These are phyloP conservation scores for Parauchenoglanis ngamensis DNA, from an alignment of 2,797 vertebrate genomes.

Conservation along the genomic window DNA sequence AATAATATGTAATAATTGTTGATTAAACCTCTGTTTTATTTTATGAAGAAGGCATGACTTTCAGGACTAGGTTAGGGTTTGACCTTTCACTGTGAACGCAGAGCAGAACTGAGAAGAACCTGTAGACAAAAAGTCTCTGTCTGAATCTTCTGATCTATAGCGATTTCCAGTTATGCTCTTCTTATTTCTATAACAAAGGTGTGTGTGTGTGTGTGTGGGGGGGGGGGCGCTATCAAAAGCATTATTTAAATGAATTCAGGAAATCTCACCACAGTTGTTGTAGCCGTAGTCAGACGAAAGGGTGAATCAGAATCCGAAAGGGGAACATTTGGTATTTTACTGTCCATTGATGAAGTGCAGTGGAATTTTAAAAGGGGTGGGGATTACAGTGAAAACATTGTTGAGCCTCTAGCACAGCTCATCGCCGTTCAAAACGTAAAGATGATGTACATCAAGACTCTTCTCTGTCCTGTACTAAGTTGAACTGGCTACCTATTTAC, in stretches of 20 bases:
- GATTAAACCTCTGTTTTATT: background rate
- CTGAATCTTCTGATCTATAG: background rate
- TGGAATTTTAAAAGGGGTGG: background rate
- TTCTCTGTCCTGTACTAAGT: background rate
- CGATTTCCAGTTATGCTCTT: background rate
- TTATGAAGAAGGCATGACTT: background rate
- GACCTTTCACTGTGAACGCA: background rate
- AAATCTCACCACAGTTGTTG: background rate
- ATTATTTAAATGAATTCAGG: background rate
- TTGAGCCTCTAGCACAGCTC: background rate
- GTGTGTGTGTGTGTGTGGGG: background rate
- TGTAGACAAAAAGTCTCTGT: background rate
- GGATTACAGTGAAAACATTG: background rate
- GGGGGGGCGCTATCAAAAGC: background rate
- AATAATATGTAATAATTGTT: background rate
- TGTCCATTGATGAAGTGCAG: background rate
- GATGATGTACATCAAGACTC: background rate
- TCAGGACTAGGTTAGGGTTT: background rate
- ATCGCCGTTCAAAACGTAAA: background rate
- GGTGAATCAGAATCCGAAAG: background rate
- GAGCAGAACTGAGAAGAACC: conserved; percentile 26
- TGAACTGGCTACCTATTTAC: background rate
- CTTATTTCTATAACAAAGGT: background rate
- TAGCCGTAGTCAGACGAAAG: background rate
- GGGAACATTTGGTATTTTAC: background rate